Evolutionary conservation across 2,797 vertebrate genomes (phyloP).

Genomic region (Pelobates cultripes): DNA sequence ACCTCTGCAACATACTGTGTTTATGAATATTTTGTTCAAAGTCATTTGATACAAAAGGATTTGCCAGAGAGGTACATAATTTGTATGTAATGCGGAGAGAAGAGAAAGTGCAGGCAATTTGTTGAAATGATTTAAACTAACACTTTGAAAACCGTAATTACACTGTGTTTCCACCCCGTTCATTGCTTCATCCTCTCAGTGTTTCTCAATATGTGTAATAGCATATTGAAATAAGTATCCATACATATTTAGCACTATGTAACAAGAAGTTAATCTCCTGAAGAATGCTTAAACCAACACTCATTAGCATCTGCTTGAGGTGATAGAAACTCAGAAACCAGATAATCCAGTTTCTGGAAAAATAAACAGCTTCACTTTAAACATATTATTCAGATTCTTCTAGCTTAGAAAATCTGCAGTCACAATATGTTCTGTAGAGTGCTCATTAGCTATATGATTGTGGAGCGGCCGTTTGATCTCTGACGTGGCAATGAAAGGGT

Average conservation of each 20-base stretch:
- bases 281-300: conserved; percentile 64
- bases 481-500: background rate
- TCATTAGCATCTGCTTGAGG: conserved; percentile 64
- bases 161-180: conserved; percentile 54
- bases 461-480: background rate
- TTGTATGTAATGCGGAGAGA: conserved; percentile 13
- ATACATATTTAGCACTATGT: conserved; percentile 62
- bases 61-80: no score
- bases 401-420: no score
- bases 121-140: conserved; percentile 41
- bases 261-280: conserved; percentile 64
- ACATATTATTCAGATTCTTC: background rate
- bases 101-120: conserved; percentile 47
- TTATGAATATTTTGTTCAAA: no score
- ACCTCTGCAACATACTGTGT: no score
- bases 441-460: background rate
- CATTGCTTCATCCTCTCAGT: conserved; percentile 60
- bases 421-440: background rate
- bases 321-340: conserved; percentile 54
- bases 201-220: conserved; percentile 60
- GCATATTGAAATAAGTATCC: conserved; percentile 61
- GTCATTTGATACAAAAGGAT: no score
- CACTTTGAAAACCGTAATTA: conserved; percentile 52
- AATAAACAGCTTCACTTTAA: background rate
- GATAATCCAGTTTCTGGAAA: conserved; percentile 45